Conservation (phyloP, 2,113 vertebrate genomes). For the Asarcornis scutulata region DNA sequence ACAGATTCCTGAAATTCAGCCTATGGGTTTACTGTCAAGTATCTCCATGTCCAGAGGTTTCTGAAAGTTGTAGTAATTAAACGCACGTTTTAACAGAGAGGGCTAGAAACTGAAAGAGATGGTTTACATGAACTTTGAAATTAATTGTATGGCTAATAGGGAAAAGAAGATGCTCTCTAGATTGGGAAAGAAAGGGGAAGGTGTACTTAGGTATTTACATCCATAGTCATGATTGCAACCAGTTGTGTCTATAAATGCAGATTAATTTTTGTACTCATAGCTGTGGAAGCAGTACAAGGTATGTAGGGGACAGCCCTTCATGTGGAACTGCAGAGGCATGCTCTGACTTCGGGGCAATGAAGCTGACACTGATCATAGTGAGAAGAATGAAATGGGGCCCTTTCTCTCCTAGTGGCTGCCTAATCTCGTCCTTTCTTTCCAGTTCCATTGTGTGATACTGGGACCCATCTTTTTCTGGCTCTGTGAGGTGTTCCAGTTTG, state of each 20-base stretch:
- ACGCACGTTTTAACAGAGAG: neutral
- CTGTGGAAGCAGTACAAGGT: neutral
- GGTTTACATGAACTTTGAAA: neutral
- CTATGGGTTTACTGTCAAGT: neutral
- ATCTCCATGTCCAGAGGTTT: neutral
- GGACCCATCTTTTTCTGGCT: neutral
- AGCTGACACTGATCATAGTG: neutral
- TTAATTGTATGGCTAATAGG: neutral
- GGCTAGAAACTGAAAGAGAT: neutral
- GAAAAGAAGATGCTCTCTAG: neutral
- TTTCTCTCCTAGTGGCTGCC: neutral
- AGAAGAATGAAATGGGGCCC: neutral
- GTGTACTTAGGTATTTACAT: neutral
- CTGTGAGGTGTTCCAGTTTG: neutral
- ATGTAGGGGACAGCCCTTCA: neutral
- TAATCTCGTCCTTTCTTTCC: neutral
- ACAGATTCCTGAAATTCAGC: neutral
- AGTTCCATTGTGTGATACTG: neutral
- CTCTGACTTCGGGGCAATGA: no score
- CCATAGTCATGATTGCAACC: neutral
- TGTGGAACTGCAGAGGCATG: neutral
- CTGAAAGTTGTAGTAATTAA: neutral
- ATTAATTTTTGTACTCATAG: fast-evolving
- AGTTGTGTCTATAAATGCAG: neutral
- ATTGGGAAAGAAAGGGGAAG: neutral